Conservation (phyloP, 2,888 invertebrate genomes). For the Drosophila quinaria region DNA sequence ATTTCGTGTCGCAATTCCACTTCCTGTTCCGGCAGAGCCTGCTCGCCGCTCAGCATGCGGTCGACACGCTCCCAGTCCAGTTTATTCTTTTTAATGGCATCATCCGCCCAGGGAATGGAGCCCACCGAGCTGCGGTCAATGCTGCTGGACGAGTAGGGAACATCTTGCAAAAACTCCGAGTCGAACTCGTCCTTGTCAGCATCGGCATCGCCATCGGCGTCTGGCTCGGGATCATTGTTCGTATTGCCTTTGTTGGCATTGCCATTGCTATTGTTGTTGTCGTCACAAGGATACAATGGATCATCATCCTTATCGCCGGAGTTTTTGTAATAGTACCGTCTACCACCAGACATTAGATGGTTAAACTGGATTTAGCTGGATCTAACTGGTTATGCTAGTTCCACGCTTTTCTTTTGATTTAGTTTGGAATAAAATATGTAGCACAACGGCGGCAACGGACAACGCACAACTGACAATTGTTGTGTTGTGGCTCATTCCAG, state of each 20-base stretch:
- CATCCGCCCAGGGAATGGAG: conserved; percentile 86
- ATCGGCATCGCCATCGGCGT: conserved; percentile 61
- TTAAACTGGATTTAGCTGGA: conserved; percentile 40
- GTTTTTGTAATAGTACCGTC: conserved; percentile 68
- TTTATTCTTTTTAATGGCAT: conserved; percentile 85
- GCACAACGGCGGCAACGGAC: conserved; percentile 37
- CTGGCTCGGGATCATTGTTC: conserved; percentile 50
- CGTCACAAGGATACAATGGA: conserved; percentile 47
- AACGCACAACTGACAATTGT: conserved; percentile 65
- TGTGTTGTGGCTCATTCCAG: conserved; percentile 81
- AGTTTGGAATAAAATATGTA: conserved; percentile 21
- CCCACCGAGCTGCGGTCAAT: conserved; percentile 84
- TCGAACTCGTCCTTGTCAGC: conserved; percentile 74
- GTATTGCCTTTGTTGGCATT: conserved; percentile 12
- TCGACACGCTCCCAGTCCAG: conserved; percentile 85
- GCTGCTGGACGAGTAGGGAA: conserved; percentile 84
- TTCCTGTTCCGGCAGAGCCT: conserved; percentile 72
- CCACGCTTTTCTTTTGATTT: conserved; percentile 22
- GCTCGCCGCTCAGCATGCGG: conserved; percentile 82
- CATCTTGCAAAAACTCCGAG: conserved; percentile 82
- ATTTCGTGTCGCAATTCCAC: conserved; percentile 83
- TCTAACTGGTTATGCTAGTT: conserved; percentile 67
- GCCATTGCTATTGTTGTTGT: conserved; percentile 27
- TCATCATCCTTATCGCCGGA: conserved; percentile 54
- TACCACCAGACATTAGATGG: conserved; percentile 70